These are phyloP conservation scores for Tenthredo amoena DNA, from an alignment of 2,888 invertebrate species.

Conservation along the genomic window DNA sequence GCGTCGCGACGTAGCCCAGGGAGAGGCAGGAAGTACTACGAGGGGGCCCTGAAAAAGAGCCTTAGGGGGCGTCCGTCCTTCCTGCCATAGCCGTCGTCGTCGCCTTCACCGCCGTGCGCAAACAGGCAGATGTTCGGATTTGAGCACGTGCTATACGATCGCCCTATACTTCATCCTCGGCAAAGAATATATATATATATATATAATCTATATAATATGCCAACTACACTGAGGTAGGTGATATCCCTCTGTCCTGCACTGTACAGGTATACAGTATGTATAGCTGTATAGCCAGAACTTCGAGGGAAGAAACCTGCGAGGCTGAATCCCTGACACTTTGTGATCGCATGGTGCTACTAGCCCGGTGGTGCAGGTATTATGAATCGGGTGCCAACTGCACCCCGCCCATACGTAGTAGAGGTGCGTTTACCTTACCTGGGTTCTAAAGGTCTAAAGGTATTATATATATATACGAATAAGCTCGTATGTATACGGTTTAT, in stretches of 20 bases:
- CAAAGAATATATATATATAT: background rate
- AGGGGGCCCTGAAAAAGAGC: constrained; percentile 47
- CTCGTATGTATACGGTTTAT: background rate
- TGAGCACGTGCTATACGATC: constrained; percentile 73
- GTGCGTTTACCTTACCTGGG: constrained; percentile 12
- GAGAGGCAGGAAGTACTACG: constrained; percentile 45
- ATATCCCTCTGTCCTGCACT: constrained; percentile 15
- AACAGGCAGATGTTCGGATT: constrained; percentile 75
- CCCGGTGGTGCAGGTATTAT: constrained; percentile 49
- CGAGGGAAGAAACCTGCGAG: constrained; percentile 33
- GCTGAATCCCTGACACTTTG: constrained; percentile 39
- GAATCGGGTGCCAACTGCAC: constrained; percentile 51
- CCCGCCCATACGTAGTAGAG: constrained; percentile 43
- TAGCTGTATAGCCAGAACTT: background rate
- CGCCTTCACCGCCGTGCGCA: constrained; percentile 52
- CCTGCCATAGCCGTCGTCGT: constrained; percentile 60
- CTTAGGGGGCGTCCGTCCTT: constrained; percentile 71
- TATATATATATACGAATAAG: background rate
- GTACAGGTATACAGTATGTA: constrained; percentile 18
- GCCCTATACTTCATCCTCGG: constrained; percentile 25
- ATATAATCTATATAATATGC: background rate
- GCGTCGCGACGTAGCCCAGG: constrained; percentile 45
- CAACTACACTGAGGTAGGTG: constrained; percentile 19
- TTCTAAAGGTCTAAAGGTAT: background rate
- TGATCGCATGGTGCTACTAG: constrained; percentile 48